Conservation (phyloP, 1,140 invertebrate genomes). For the Prorops nasuta region DNA sequence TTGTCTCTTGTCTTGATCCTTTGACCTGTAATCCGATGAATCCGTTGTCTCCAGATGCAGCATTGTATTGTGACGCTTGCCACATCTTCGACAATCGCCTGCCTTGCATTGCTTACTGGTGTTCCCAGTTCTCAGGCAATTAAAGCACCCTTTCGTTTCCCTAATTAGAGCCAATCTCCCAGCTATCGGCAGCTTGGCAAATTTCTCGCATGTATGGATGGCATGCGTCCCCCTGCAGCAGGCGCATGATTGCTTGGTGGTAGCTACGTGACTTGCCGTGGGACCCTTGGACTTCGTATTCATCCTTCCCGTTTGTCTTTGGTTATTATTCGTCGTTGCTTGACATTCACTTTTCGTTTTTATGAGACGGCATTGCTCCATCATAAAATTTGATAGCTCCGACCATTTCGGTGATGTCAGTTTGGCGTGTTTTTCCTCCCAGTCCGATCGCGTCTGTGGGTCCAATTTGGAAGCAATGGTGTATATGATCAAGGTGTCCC, state of each 20-base stretch:
- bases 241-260: neutral
- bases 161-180: neutral
- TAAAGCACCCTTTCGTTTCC: neutral
- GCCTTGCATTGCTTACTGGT: neutral
- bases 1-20: neutral
- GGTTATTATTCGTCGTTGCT: neutral
- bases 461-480: slow-evolving; percentile 11
- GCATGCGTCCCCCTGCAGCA: neutral
- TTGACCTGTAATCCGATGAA: neutral
- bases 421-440: slow-evolving; percentile 7
- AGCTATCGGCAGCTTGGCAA: neutral
- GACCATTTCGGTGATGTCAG: neutral
- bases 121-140: neutral
- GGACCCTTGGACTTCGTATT: neutral
- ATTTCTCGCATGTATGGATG: neutral
- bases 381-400: neutral
- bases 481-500: slow-evolving; percentile 22
- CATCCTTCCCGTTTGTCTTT: neutral
- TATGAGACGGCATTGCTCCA: slow-evolving; percentile 6
- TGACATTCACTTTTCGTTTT: neutral
- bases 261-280: neutral
- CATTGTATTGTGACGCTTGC: neutral
- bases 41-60: neutral
- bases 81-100: neutral
- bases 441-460: neutral